phyloP scores from a whole-genome alignment of 2,888 invertebrate species.

The Lucinisca nassula region DNA sequence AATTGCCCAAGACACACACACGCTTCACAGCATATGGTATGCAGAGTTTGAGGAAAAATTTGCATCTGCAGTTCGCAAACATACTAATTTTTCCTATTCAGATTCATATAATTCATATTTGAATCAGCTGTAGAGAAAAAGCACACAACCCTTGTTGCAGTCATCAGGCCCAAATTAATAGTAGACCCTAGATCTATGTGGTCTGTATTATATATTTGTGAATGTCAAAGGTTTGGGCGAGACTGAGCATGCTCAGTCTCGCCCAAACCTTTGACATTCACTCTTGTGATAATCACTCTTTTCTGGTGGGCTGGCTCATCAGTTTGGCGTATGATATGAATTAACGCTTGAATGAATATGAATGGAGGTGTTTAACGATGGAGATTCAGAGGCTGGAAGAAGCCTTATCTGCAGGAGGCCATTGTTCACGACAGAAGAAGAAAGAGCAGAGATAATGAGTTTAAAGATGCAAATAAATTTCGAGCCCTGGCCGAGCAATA shows the following conservation, averaged over 20 bases:
- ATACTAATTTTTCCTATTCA: not conserved
- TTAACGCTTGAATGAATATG: not conserved
- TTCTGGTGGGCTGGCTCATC: too few species aligned
- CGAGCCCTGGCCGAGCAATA: too few species aligned
- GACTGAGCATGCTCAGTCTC: too few species aligned
- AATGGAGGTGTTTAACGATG: not conserved
- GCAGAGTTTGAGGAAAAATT: conserved; percentile 28
- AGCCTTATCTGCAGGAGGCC: not conserved
- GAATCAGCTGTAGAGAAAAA: too few species aligned
- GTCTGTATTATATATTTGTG: too few species aligned
- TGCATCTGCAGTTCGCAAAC: conserved; percentile 31
- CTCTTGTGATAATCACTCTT: too few species aligned
- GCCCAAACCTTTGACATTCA: too few species aligned
- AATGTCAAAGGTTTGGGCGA: too few species aligned
- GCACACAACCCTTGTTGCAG: too few species aligned
- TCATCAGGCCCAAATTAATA: too few species aligned
- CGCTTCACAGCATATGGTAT: conserved; percentile 28
- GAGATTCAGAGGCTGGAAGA: not conserved
- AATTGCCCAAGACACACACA: conserved; percentile 6
- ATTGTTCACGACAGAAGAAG: not conserved
- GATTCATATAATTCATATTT: conserved; percentile 14
- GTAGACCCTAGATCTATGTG: too few species aligned
- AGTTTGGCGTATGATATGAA: not conserved
- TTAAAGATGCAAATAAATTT: not conserved
- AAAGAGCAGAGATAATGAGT: not conserved